Percentiles rank a stretch among this genome's conserved stretches.
Evolutionary conservation across 2,888 invertebrate species (phyloP).

Genomic region (Erebia palarica): DNA sequence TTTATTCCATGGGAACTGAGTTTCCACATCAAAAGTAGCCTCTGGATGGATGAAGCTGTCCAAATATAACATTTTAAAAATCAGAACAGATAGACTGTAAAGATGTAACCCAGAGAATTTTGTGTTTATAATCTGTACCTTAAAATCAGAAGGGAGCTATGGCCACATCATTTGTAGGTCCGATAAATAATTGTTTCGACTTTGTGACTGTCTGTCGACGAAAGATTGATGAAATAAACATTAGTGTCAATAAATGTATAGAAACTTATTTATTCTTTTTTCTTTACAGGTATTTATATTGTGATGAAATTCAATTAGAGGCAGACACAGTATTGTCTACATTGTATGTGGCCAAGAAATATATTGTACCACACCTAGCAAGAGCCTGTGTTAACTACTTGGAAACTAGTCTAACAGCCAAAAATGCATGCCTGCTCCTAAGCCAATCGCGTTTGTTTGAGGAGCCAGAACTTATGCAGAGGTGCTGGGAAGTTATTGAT

Average conservation of each 20-base stretch:
- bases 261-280: not conserved
- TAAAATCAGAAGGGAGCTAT: no score
- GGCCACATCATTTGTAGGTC: no score
- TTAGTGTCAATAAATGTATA: not conserved
- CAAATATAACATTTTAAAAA: no score
- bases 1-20: no score
- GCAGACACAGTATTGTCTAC: conserved; percentile 97
- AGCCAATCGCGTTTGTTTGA: conserved; percentile 98
- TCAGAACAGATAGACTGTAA: no score
- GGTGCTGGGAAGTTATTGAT: conserved; percentile 99
- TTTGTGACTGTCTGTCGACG: no score
- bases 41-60: no score
- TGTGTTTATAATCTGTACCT: no score
- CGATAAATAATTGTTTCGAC: no score
- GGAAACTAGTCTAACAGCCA: conserved; percentile 97
- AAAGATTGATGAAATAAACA: no score
- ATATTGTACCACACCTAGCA: conserved; percentile 97
- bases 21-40: no score
- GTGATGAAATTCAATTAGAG: conserved; percentile 97
- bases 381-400: conserved; percentile 96
- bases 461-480: conserved; percentile 97
- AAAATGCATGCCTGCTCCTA: conserved; percentile 96
- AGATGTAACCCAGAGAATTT: no score
- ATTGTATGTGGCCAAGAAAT: conserved; percentile 97
- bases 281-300: conserved; percentile 94